Conservation (phyloP, 2,888 invertebrate genomes). For the Eurytoma adleriae region DNA sequence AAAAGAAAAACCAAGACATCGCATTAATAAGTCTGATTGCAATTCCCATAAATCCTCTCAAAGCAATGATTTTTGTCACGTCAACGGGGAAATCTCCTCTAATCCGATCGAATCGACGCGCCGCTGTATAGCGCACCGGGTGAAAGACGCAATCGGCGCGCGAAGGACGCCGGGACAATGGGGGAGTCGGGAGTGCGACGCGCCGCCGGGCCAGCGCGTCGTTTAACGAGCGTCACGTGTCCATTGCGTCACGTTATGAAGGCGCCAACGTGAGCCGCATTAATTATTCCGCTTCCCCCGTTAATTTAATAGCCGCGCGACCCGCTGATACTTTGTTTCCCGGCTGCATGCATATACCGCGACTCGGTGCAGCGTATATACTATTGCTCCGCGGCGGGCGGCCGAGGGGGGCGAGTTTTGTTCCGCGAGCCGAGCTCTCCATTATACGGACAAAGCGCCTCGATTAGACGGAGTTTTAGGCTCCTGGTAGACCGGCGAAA, state of each 20-base stretch:
- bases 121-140: too few species aligned
- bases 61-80: too few species aligned
- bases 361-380: conserved; percentile 47
- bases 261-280: conserved; percentile 49
- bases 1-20: too few species aligned
- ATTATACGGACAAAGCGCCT: not conserved
- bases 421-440: not conserved
- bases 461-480: too few species aligned
- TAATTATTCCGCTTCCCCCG: conserved; percentile 53
- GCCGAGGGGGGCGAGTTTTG: not conserved
- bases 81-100: too few species aligned
- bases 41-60: too few species aligned
- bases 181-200: too few species aligned
- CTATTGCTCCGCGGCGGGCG: not conserved
- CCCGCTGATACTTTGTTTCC: conserved; percentile 27
- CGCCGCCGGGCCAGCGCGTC: not conserved
- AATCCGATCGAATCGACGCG: too few species aligned
- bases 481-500: too few species aligned
- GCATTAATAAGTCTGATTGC: too few species aligned
- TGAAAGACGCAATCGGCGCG: too few species aligned
- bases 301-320: conserved; percentile 52
- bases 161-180: too few species aligned
- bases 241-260: conserved; percentile 9
- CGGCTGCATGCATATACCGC: conserved; percentile 44
- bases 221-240: conserved; percentile 6